A percentile compares a stretch with the other conserved stretches of the same genome.
Conservation (phyloP, 2,888 invertebrate genomes). For the Caenorhabditis sp. region DNA sequence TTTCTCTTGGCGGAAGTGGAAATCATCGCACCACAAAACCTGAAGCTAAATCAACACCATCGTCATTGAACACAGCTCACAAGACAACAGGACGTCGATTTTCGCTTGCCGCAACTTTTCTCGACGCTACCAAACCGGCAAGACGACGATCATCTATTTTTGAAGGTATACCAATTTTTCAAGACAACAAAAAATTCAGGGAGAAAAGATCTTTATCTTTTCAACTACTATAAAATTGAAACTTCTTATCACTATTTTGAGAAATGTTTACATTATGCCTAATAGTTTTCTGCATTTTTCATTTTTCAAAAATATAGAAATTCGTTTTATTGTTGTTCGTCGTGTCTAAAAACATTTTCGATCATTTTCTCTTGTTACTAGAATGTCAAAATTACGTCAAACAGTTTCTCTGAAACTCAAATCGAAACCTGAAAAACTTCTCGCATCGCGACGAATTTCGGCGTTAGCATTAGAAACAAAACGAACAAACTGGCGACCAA, state of each 20-base stretch:
- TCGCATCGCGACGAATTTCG: not conserved
- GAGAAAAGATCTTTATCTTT: not conserved
- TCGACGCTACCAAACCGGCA: slow-evolving; percentile 27
- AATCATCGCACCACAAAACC: not conserved
- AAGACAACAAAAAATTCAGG: not conserved
- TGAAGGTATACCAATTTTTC: not conserved
- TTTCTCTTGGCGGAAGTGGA: slow-evolving; percentile 9
- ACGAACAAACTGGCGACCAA: slow-evolving; percentile 5
- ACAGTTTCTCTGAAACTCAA: slow-evolving; percentile 32
- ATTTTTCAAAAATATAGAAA: not conserved
- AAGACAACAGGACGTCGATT: slow-evolving; percentile 24
- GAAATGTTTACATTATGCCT: slow-evolving; percentile 1
- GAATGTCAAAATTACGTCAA: slow-evolving; percentile 16
- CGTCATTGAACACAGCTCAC: not conserved
- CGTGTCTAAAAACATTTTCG: not conserved
- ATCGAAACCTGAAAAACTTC: slow-evolving; percentile 8
- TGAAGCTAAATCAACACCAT: slow-evolving; percentile 3
- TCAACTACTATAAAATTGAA: not conserved
- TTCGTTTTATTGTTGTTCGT: not conserved
- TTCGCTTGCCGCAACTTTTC: slow-evolving; percentile 30
- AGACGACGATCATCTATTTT: slow-evolving; percentile 70
- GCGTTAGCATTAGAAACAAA: slow-evolving; percentile 17
- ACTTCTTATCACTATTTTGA: not conserved
- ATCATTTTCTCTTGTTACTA: not conserved
- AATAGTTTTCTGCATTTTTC: not conserved